Evolutionary conservation across 1,140 invertebrate species (phyloP), one percentile per base, ranked within the genome.

Genomic region (Antheraea mylitta): DNA sequence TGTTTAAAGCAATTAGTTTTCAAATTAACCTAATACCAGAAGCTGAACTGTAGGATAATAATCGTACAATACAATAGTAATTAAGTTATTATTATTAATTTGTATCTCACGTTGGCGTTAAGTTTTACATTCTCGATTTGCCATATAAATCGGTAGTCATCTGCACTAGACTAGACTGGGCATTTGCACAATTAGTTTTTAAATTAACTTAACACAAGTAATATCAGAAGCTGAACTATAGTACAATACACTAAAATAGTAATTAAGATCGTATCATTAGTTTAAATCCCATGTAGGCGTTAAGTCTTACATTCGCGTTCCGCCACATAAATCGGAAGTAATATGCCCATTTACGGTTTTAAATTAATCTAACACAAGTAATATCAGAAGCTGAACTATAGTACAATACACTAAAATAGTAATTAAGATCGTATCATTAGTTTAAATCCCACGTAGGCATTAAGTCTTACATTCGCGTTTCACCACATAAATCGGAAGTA

Each of bases 401-500:
- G 13, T 53, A 53, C 1, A 37, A 53, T 53, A 16, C 45, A 37
- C 62, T 38, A 9, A 3, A 64, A 38, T 58, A 53, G 58, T 64
- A 58, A 42, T 59, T 67, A 58, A 72, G 48, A 18, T 42, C 19
- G 38, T 36, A 59, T 65, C 63, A 22, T 42, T 19, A 69, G 67
- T 69, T 30, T 30, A 30, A 2, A 30, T 30, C 67, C 37, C 48
- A 73, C 62, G 63, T 72, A 64, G 64, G 61, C 53, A 64, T 65
- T 73, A 69, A 76, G 68, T 76, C 71, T 73, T 66, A 70, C 67
- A 72, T 70, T 66, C 71, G 37, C 60, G 69, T 30, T 58, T 69
- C 60, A 4, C 22, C 1, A 30, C 22, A 30, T 30, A 30, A 30
- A 76, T 69, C 67, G 69, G 48, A 58, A 42, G 67, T 67, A 64